Evolutionary conservation across 64 coral and sea anemone genomes (phyloP).

Genomic region (Anthopleura sola): DNA sequence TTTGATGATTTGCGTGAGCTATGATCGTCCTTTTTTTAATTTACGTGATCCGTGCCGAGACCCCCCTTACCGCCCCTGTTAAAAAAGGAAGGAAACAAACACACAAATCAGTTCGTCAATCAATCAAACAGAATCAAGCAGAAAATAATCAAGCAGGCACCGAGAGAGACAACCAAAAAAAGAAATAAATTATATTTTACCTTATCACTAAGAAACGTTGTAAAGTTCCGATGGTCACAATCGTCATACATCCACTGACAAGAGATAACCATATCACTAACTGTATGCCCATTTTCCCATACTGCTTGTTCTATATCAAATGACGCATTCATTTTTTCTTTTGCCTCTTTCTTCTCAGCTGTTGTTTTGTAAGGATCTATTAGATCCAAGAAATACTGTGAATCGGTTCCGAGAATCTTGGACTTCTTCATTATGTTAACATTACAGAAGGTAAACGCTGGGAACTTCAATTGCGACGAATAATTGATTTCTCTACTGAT

Average conservation of each 20-base stretch:
- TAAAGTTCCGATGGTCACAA: constrained; percentile 47
- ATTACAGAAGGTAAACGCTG: constrained; percentile 47
- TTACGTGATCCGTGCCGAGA: no score
- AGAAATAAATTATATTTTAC: no score
- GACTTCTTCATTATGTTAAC: constrained; percentile 49
- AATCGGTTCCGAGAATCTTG: constrained; percentile 32
- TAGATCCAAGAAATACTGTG: constrained; percentile 35
- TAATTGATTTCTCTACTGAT: constrained; percentile 29
- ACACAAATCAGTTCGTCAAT: no score
- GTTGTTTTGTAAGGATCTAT: no score
- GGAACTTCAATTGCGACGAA: neutral
- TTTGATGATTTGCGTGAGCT: no score
- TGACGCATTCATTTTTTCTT: neutral
- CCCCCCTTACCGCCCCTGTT: no score
- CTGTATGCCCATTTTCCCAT: constrained; percentile 33
- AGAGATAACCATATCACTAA: constrained; percentile 10
- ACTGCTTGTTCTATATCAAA: constrained; percentile 43
- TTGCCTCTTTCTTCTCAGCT: neutral
- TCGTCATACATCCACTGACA: constrained; percentile 3
- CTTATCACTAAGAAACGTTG: constrained; percentile 38
- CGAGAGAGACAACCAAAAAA: no score
- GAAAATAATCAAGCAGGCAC: no score
- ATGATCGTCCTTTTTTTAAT: no score
- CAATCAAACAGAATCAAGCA: no score
- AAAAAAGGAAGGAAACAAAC: no score